These are phyloP conservation scores for Nibea albiflora DNA, from an alignment of 2,113 vertebrate species.

Conservation along the genomic window DNA sequence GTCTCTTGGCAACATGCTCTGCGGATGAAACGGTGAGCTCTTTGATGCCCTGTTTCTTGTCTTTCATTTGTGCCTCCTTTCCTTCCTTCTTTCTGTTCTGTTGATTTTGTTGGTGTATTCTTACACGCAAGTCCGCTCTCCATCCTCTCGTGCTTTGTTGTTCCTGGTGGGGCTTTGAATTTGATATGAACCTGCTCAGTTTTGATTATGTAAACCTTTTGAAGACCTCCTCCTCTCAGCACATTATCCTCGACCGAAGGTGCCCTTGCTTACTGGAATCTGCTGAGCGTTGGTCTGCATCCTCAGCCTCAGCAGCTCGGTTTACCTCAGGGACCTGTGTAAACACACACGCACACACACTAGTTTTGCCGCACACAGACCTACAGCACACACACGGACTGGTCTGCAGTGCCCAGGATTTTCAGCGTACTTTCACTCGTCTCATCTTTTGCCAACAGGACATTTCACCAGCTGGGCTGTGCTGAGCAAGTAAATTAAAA, in stretches of 20 bases:
- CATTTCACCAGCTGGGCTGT: background rate
- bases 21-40: slow-evolving; percentile 88
- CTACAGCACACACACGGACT: background rate
- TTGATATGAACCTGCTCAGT: slow-evolving; percentile 13
- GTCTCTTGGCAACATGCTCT: slow-evolving; percentile 91
- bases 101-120: slow-evolving; percentile 8
- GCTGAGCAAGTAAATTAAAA: slow-evolving; percentile 32
- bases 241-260: slow-evolving; percentile 51
- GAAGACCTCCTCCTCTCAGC: slow-evolving; percentile 43
- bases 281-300: slow-evolving; percentile 56
- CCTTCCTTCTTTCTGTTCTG: background rate
- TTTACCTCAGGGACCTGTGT: slow-evolving; percentile 52
- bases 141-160: slow-evolving; percentile 17
- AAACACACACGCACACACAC: slow-evolving; percentile 18
- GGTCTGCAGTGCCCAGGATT: slow-evolving; percentile 26
- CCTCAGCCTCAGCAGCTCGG: slow-evolving; percentile 60
- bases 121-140: slow-evolving; percentile 2
- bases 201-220: slow-evolving; percentile 45
- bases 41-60: background rate
- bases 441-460: slow-evolving; percentile 30
- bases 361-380: slow-evolving; percentile 24
- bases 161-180: slow-evolving; percentile 32
- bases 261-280: slow-evolving; percentile 56
- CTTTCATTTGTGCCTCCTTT: background rate
- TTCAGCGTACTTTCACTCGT: slow-evolving; percentile 28